Percentiles rank a stretch among this genome's conserved stretches.
Evolutionary conservation across 1,140 invertebrate species (phyloP).

Genomic region (Drosophila baimaii): DNA sequence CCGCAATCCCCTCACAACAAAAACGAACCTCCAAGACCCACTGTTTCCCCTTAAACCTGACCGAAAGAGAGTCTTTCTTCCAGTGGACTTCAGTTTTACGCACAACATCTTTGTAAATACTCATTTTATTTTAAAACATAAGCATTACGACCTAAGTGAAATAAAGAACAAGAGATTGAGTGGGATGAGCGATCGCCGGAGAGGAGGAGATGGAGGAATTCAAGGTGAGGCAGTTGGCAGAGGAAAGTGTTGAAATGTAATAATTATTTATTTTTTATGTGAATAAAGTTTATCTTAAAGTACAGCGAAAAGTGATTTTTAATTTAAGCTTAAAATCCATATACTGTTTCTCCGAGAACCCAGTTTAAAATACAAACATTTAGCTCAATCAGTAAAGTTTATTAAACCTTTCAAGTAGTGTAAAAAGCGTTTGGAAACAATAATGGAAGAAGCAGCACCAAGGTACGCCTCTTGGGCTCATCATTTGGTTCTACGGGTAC

Average conservation of each 20-base stretch:
- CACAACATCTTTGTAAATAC: slow-evolving; percentile 78
- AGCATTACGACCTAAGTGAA: slow-evolving; percentile 57
- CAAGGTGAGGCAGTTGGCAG: slow-evolving; percentile 46
- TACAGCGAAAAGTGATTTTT: slow-evolving; percentile 26
- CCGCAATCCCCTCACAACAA: slow-evolving; percentile 29
- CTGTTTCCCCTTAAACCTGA: slow-evolving; percentile 33
- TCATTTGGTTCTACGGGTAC: slow-evolving; percentile 2
- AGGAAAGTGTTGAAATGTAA: slow-evolving; percentile 69
- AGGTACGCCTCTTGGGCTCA: not conserved
- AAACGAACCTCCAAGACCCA: slow-evolving; percentile 39
- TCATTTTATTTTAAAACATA: slow-evolving; percentile 70
- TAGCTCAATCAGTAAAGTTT: slow-evolving; percentile 2
- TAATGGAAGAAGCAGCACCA: slow-evolving; percentile 3
- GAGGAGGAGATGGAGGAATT: slow-evolving; percentile 25
- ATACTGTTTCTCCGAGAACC: not conserved
- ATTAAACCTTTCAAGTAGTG: not conserved
- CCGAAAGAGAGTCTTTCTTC: slow-evolving; percentile 20
- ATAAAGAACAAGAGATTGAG: slow-evolving; percentile 26
- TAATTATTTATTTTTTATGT: slow-evolving; percentile 81
- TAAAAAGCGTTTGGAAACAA: slow-evolving; percentile 17
- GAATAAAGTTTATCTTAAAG: slow-evolving; percentile 80
- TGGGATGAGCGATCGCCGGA: slow-evolving; percentile 24
- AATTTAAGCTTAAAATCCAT: not conserved
- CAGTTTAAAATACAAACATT: not conserved
- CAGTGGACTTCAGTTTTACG: slow-evolving; percentile 63